Evolutionary conservation across 2,113 vertebrate species (phyloP).

Genomic region (Cyanistes caeruleus): DNA sequence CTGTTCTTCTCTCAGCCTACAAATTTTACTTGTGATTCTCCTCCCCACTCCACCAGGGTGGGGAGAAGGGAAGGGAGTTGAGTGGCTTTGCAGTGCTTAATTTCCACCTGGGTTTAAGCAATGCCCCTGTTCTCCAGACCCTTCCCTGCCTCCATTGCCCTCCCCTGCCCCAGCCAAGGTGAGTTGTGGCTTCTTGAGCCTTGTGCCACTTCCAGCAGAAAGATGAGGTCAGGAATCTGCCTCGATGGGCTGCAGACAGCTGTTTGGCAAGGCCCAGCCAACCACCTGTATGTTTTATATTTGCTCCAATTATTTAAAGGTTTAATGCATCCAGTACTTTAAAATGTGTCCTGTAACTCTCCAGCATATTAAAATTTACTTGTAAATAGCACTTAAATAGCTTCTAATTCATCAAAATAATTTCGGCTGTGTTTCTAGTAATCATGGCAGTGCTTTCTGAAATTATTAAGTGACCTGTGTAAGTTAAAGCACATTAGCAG

Average conservation of each 20-base stretch:
- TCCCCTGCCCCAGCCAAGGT: neutral
- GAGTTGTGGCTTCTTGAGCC: neutral
- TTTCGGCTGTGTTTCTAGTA: neutral
- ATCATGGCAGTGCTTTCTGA: neutral
- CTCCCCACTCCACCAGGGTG: neutral
- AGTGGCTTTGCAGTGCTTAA: neutral
- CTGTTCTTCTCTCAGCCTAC: neutral
- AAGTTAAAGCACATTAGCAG: neutral
- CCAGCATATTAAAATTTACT: neutral
- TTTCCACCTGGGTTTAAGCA: neutral
- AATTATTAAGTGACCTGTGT: neutral
- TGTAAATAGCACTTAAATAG: neutral
- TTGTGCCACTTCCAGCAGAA: neutral
- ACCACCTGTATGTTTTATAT: rapidly evolving
- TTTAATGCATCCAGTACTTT: neutral
- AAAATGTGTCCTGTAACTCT: neutral
- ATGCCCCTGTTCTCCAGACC: neutral
- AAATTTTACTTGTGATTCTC: neutral
- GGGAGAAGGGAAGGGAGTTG: too few relatives aligned
- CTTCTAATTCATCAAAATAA: conserved; percentile 29
- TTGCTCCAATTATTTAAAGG: neutral
- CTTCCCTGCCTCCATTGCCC: neutral
- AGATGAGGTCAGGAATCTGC: neutral
- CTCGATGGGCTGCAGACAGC: neutral
- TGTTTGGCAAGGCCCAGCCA: neutral